Base-by-base conservation (phyloP, 2,113 vertebrate species). In the Pollachius pollachius region DNA sequence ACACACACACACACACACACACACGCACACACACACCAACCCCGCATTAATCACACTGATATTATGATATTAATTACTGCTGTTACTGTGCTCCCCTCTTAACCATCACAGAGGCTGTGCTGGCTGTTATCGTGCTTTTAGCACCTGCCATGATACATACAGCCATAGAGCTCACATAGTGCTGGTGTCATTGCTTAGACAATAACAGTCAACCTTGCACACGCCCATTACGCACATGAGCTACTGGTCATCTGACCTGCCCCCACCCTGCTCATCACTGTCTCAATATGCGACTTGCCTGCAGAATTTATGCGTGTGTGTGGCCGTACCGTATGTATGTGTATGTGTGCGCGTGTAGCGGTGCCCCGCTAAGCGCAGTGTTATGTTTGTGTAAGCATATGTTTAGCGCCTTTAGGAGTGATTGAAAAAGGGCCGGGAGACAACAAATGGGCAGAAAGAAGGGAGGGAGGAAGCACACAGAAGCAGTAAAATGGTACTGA, bases 171-270 rank as follows among this genome's bases (percentile, higher is more conserved):
- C 30, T 34, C 30, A 34, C 2, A 5, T 16, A 56, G 7, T 15
- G 52, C 52, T n/a, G 19, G 30, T 34, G 30, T 62, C 58, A 17
- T 41, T 6, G 17, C 15, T 17, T 34, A 5, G 30, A 34, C 30
- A 34, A 34, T 34, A 34, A 34, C 30, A 34, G 1, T 23, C 30
- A 18, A 21, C 9, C 67, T 81, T 71, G 30, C 64, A 74, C 68
- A 65, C 68, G 75, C 66, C 25, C 59, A 72, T 68, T 62, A 59
- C 21, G 58, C 11, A 27, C 23, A 7, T 61, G 1, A 57, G 1
- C 34, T 82, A 67, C 75, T 86, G 81, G 68, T 74, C 19, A 0
- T 1, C 52, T 77, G 64, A 67, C 65, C 30, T 34, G 30, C 30
- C 30, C 30, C 52, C 64, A 15, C 48, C 56, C 30, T 69, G 58